Evolutionary conservation across 1,140 invertebrate genomes (phyloP).

Genomic region (Nephila pilipes): DNA sequence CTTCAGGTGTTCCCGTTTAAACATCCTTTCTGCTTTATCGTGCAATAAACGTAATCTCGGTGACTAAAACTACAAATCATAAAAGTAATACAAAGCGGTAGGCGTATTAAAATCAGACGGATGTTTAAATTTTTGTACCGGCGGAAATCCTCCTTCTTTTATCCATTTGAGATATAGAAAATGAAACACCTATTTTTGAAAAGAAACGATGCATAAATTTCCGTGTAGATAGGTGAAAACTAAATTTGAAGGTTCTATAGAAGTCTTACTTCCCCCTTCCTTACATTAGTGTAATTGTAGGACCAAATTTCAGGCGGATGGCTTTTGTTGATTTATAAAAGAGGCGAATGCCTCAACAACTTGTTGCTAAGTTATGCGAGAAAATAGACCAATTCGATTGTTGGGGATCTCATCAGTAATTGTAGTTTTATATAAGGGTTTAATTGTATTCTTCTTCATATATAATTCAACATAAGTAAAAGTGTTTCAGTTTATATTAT

Average conservation of each 20-base stretch:
- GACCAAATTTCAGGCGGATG: not conserved
- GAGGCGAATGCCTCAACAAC: not conserved
- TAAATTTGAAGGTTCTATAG: not conserved
- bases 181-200: not conserved
- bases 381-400: not conserved
- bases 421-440: not conserved
- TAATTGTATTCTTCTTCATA: no score
- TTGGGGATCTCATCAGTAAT: not conserved
- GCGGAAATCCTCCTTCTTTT: slow-evolving; percentile 17
- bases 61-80: not conserved
- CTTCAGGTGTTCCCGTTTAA: not conserved
- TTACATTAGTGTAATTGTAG: not conserved
- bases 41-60: not conserved
- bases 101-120: not conserved
- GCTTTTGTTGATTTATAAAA: not conserved
- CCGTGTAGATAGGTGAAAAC: not conserved
- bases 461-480: no score
- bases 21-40: not conserved
- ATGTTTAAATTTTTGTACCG: not conserved
- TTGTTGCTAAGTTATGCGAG: not conserved
- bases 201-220: not conserved
- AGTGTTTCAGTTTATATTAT: no score
- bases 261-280: not conserved
- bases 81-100: not conserved
- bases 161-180: not conserved